phyloP scores from a whole-genome alignment of 2,113 vertebrate species.

The Trochalopteron elliotii region DNA sequence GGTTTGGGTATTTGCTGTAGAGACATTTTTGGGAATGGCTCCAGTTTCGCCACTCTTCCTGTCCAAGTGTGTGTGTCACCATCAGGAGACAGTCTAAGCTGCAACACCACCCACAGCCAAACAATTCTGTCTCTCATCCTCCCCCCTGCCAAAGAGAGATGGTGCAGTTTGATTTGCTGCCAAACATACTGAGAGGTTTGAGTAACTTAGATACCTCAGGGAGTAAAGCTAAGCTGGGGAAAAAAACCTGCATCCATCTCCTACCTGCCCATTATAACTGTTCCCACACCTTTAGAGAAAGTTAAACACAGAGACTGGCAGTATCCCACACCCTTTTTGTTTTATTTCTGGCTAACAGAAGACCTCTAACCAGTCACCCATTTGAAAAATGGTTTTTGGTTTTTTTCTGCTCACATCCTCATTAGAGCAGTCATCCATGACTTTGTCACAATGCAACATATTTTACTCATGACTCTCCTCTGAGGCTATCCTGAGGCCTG shows the following conservation, averaged over 20 bases:
- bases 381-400: background rate
- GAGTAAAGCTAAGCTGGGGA: background rate
- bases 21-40: background rate
- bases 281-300: background rate
- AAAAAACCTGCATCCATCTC: background rate
- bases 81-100: background rate
- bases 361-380: background rate
- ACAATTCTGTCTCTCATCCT: background rate
- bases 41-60: background rate
- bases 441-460: background rate
- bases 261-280: background rate
- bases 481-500: background rate
- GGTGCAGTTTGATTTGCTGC: background rate
- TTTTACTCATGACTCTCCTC: background rate
- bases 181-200: background rate
- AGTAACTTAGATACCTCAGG: background rate
- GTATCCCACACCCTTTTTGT: rapidly evolving
- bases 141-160: background rate
- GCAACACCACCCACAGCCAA: background rate
- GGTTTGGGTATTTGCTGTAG: background rate
- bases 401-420: background rate
- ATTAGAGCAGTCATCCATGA: background rate
- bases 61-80: background rate
- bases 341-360: background rate
- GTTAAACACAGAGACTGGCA: background rate